A percentile compares a stretch with the other conserved stretches of the same genome.
These are phyloP conservation scores for Allophyes oxyacanthae DNA, from an alignment of 2,888 invertebrate genomes.

Conservation along the genomic window DNA sequence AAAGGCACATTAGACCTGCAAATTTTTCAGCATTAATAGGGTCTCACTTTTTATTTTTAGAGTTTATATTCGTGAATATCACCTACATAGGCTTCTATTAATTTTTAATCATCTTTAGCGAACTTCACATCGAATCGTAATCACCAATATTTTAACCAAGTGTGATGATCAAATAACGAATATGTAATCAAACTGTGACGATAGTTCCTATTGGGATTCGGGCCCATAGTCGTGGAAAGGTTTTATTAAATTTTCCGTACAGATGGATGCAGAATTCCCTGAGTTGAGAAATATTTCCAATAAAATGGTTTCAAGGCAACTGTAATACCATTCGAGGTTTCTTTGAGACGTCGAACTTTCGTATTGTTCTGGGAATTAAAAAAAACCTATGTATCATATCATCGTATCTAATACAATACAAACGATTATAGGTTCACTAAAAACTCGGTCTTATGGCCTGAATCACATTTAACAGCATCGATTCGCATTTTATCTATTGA, in stretches of 20 bases:
- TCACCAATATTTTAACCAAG: neutral
- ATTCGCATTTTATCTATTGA: no score
- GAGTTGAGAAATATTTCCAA: slow-evolving; percentile 24
- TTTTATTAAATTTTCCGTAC: slow-evolving; percentile 7
- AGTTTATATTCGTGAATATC: no score
- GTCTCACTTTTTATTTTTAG: no score
- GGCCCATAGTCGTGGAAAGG: neutral
- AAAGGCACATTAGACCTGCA: no score
- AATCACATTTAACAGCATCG: no score
- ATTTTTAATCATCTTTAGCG: no score
- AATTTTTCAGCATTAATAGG: no score
- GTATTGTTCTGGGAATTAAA: neutral
- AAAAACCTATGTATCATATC: neutral
- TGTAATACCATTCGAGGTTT: slow-evolving; percentile 3
- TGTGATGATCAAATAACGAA: no score
- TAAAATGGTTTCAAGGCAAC: slow-evolving; percentile 6
- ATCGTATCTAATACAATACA: neutral
- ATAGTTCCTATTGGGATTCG: neutral
- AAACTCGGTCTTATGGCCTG: no score
- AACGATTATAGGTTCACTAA: no score
- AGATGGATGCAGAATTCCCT: slow-evolving; percentile 10
- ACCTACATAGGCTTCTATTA: no score
- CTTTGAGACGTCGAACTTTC: neutral
- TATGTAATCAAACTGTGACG: neutral
- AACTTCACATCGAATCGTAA: neutral